Evolutionary conservation across 2,797 vertebrate species (phyloP), one percentile per base, ranked within the genome.

Genomic region (Periparus ater): DNA sequence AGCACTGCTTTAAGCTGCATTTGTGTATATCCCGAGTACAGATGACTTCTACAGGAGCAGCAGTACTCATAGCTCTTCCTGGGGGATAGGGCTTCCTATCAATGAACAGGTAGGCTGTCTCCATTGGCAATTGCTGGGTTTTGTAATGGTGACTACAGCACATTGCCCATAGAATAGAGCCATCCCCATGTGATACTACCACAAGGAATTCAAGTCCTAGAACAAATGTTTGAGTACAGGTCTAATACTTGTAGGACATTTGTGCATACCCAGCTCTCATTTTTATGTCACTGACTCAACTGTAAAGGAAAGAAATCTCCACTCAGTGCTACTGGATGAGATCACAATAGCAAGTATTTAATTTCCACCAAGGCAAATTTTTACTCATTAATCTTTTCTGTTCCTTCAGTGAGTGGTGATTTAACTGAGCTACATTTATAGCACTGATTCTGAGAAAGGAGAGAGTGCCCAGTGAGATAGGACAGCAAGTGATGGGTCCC

Each of bases 341-440:
- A 92, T 75, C 40, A 73, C 0, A 10, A 40, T 36, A 81, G 36
- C 7, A n/a, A 87, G 51, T 38, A 72, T 47, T 84, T 82, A 6
- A 47, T 16, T 40, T 34, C 75, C 42, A 91, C 13, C 17, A 53
- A 62, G 58, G 61, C 10, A 3, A 84, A 57, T 36, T 92, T 92
- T 81, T 54, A 40, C 13, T 81, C 48, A 36, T 63, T 30, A 53
- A 61, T 90, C 66, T 90, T 57, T 77, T 67, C 60, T 79, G 5
- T 61, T 84, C 57, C 62, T 91, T 67, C 62, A 54, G 36, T 5
- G 17, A 93, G 68, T 25, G 27, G 55, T 9, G 17, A 82, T 81
- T 95, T 92, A 88, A 90, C 53, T 25, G 25, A 89, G 78, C 79
- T 78, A 51, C 70, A 89, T 91, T 94, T 95, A 74, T 57, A 93